Evolutionary conservation across 2,888 invertebrate species (phyloP).

Genomic region (Clusia tigrina): DNA sequence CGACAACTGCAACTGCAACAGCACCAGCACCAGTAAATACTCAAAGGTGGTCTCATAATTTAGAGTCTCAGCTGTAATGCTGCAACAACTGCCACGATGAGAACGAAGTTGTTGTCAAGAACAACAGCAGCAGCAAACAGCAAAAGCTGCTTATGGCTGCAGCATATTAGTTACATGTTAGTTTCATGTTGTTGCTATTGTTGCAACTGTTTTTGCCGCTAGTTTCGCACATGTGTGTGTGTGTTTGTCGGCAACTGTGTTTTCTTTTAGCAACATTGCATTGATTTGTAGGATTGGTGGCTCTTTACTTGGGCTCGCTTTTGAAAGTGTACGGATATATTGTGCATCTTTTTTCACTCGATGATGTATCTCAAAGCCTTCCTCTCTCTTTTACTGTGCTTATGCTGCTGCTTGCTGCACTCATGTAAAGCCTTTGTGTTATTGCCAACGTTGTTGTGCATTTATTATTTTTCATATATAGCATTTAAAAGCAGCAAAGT

Average conservation of each 20-base stretch:
- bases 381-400: background rate
- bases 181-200: background rate
- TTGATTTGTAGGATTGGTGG: slow-evolving; percentile 42
- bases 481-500: background rate
- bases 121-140: slow-evolving; percentile 3
- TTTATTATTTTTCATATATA: slow-evolving; percentile 23
- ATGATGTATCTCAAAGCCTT: slow-evolving; percentile 16
- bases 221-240: background rate
- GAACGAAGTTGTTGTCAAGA: background rate
- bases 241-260: background rate
- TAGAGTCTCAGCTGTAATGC: slow-evolving; percentile 37
- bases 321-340: background rate
- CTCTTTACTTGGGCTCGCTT: background rate
- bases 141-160: background rate
- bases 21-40: slow-evolving; percentile 42
- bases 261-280: slow-evolving; percentile 46
- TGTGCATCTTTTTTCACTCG: slow-evolving; percentile 16
- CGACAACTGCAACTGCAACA: slow-evolving; percentile 26
- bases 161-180: background rate
- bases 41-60: slow-evolving; percentile 57
- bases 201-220: background rate
- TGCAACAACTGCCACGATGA: slow-evolving; percentile 26
- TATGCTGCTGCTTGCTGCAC: background rate
- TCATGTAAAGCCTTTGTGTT: no score
- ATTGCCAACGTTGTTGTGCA: slow-evolving; percentile 36